Evolutionary conservation across 2,888 invertebrate genomes (phyloP).

Genomic region (Acanthosepion pharaonis): DNA sequence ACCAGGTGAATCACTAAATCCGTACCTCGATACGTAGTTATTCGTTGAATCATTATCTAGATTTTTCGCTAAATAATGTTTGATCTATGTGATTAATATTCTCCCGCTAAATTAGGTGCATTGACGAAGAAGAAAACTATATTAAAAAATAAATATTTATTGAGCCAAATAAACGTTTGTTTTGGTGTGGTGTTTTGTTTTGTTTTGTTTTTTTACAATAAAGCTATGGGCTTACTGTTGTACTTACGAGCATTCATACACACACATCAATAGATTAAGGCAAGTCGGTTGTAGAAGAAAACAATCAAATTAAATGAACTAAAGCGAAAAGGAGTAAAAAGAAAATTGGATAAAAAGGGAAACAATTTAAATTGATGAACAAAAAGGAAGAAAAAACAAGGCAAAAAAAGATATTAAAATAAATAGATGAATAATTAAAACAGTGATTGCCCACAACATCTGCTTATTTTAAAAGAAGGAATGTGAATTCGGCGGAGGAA

Average conservation of each 20-base stretch:
- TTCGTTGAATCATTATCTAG: too few relatives aligned
- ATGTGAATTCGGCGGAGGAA: background rate
- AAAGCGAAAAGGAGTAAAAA: background rate
- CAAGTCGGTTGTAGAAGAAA: background rate
- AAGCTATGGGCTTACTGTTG: background rate
- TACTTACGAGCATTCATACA: background rate
- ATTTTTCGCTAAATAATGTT: too few relatives aligned
- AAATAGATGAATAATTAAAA: background rate
- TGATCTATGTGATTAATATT: too few relatives aligned
- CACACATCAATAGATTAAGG: background rate
- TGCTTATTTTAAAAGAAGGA: background rate
- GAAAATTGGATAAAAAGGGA: too few relatives aligned
- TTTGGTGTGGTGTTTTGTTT: too few relatives aligned
- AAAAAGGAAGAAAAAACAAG: background rate
- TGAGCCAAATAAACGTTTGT: too few relatives aligned
- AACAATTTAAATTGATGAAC: background rate
- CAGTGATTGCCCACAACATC: background rate
- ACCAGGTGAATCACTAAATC: too few relatives aligned
- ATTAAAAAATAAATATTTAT: too few relatives aligned
- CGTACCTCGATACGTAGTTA: too few relatives aligned
- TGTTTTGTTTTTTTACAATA: too few relatives aligned
- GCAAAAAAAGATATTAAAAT: background rate
- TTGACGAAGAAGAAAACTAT: too few relatives aligned
- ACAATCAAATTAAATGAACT: background rate
- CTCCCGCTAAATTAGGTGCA: too few relatives aligned